These are phyloP conservation scores for Calliopsis andreniformis DNA, from an alignment of 1,140 invertebrate genomes.

Conservation along the genomic window DNA sequence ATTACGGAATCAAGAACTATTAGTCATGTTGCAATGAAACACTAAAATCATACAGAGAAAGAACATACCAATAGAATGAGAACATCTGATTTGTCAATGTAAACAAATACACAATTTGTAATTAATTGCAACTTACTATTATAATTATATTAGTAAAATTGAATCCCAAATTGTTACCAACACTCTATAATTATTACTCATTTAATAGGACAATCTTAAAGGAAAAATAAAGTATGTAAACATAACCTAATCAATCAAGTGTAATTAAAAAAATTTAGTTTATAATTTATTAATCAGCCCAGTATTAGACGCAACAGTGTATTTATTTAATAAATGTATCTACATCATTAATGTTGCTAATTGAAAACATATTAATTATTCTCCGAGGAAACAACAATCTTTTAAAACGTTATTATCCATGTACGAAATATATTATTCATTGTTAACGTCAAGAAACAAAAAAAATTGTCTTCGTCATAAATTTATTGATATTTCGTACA, in stretches of 20 bases:
- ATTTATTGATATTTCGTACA: neutral
- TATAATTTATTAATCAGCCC: neutral
- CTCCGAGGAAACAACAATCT: neutral
- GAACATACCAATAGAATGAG: neutral
- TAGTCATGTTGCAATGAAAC: constrained; percentile 40
- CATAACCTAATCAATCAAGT: constrained; percentile 54
- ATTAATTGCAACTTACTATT: neutral
- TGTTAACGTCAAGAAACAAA: neutral
- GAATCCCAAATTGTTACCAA: neutral
- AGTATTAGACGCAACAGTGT: neutral
- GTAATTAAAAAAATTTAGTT: neutral
- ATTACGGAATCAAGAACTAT: constrained; percentile 40
- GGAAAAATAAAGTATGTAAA: constrained; percentile 33
- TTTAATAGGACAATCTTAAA: neutral
- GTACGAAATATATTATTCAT: neutral
- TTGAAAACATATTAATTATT: constrained; percentile 14
- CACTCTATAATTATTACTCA: neutral
- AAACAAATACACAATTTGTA: neutral
- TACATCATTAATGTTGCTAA: neutral
- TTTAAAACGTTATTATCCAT: neutral
- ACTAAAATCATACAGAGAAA: constrained; percentile 41
- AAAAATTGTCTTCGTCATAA: neutral
- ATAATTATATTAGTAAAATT: neutral
- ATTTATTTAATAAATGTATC: neutral
- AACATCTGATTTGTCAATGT: neutral